Base-by-base conservation (phyloP, 2,797 vertebrate genomes). In the Dryobates pubescens region DNA sequence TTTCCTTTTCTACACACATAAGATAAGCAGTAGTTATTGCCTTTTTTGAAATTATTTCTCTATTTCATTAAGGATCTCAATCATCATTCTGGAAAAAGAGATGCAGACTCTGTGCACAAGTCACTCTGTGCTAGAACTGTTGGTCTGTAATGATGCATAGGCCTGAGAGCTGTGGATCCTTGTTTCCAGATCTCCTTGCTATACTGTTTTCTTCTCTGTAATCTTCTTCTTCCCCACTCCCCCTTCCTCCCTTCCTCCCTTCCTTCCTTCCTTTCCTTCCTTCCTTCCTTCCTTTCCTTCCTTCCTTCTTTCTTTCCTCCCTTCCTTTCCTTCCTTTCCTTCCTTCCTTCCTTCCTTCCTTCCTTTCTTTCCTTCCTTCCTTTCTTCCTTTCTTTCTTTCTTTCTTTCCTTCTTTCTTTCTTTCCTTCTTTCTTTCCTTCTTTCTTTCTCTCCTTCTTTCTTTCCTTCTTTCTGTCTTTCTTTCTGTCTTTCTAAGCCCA, bases 11-110 rank as follows among this genome's bases (percentile, higher is more conserved):
- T 86, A 64, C 53, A 17, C 29, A 6, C 74, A 5, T 76, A 86
- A 86, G 86, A 94, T 89, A 89, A 95, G 77, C 61, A 80, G 45
- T 57, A 82, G 19, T 59, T 92, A 76, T n/a, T 84, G 32, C 79
- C 61, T 69, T 82, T 29, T 88, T 93, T 89, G 61, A 89, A 93
- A 67, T 17, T 1, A 59, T 88, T 70, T 88, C 41, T 88, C 62
- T 41, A 84, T 95, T 95, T 88, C 64, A 36, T 88, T 72, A 79
- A 58, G 15, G 9, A 22, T 91, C 30, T 29, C 65, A 86, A 79
- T 79, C 11, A 69, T 79, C 47, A n/a, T 73, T 87, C 45, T 90
- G 64, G 62, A 74, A 53, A 72, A 57, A 76, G 43, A 84, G 49
- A 10, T 13, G 72, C 36, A 29, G 47, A 13, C 32, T 14, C 11